Evolutionary conservation across 1,140 invertebrate genomes (phyloP).

Genomic region (Pachyrhynchus sulphureomaculatus): DNA sequence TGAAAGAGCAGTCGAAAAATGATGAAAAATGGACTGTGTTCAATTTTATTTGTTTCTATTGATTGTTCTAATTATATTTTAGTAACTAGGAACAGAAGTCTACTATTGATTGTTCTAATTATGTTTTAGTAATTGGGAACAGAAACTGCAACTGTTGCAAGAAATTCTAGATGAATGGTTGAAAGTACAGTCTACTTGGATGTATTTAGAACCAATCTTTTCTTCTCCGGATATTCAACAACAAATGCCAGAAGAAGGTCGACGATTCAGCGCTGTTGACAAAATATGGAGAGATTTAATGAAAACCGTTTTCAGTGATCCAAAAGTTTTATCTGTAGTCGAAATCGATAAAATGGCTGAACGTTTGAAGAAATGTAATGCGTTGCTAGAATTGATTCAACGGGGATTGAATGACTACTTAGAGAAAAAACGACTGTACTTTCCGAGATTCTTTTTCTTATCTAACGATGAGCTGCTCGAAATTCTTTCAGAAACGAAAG

Average conservation of each 20-base stretch:
- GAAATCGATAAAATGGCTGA: slow-evolving; percentile 94
- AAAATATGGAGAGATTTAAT: slow-evolving; percentile 96
- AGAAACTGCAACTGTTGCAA: slow-evolving; percentile 73
- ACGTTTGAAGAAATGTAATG: slow-evolving; percentile 85
- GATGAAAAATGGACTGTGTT: too few relatives aligned
- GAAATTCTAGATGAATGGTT: slow-evolving; percentile 96
- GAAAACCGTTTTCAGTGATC: slow-evolving; percentile 77
- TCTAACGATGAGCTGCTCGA: slow-evolving; percentile 96
- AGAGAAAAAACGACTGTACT: slow-evolving; percentile 93
- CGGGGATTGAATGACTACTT: slow-evolving; percentile 92
- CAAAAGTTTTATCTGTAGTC: slow-evolving; percentile 80
- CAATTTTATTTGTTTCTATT: too few relatives aligned
- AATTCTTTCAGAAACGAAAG: slow-evolving; percentile 95
- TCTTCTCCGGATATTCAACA: slow-evolving; percentile 96
- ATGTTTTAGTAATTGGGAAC: slow-evolving; percentile 70
- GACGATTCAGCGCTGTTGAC: slow-evolving; percentile 88
- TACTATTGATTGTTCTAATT: too few relatives aligned
- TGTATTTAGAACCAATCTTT: slow-evolving; percentile 97
- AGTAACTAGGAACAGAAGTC: too few relatives aligned
- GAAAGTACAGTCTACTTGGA: slow-evolving; percentile 94
- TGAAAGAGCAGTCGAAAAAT: too few relatives aligned
- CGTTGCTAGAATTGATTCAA: slow-evolving; percentile 84
- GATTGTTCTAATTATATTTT: too few relatives aligned
- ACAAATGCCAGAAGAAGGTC: slow-evolving; percentile 91
- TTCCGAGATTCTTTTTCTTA: slow-evolving; percentile 95